A percentile compares a stretch with the other conserved stretches of the same genome.
Conservation (phyloP, 2,113 vertebrate species). For the Raja brachyura region DNA sequence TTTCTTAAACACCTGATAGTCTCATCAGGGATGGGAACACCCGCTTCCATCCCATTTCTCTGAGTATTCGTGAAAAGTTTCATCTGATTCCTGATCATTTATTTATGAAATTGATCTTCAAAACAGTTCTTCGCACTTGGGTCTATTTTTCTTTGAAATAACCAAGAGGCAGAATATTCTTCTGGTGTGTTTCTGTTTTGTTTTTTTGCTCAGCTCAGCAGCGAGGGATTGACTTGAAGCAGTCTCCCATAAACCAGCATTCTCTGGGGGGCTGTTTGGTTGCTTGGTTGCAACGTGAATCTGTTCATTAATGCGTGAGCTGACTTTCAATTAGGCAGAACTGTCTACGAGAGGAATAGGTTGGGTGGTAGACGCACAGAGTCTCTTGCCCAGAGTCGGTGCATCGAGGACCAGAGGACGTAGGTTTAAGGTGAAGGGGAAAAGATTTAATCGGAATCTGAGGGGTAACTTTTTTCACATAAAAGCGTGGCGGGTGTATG, state of each 20-base stretch:
- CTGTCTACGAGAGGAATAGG: background rate
- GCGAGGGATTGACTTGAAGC: background rate
- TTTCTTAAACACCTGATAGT: background rate
- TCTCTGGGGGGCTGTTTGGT: background rate
- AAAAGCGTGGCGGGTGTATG: no score
- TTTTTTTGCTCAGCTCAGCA: background rate
- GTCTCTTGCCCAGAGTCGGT: no score
- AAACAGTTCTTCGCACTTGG: background rate
- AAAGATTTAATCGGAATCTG: no score
- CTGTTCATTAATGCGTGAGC: slow-evolving; percentile 7
- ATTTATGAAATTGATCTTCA: background rate
- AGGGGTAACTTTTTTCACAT: no score
- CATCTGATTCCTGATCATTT: background rate
- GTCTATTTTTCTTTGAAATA: background rate
- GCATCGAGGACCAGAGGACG: no score
- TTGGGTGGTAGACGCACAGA: no score
- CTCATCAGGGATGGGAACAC: background rate
- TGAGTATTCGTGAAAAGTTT: background rate
- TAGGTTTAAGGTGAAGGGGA: no score
- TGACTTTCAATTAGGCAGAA: slow-evolving; percentile 7
- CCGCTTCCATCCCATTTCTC: background rate
- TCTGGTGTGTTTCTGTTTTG: background rate
- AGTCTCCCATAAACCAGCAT: background rate
- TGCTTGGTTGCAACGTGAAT: background rate
- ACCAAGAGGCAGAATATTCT: background rate